phyloP scores from a whole-genome alignment of 2,888 invertebrate genomes.

The Heliconius charithonia region DNA sequence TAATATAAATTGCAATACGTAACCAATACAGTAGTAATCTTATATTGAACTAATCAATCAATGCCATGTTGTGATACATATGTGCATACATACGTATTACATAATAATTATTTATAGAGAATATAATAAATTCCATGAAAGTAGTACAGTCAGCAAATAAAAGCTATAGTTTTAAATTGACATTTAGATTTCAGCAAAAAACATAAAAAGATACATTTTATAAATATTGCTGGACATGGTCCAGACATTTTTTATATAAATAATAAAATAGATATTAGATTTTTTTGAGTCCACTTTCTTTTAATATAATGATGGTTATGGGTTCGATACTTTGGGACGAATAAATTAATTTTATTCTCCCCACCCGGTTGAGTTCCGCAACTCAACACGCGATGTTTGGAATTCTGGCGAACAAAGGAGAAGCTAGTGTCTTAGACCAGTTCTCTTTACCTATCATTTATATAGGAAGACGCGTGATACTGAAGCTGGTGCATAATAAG shows the following conservation, averaged over 20 bases:
- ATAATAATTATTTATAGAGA: conserved; percentile 3
- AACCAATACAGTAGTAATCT: conserved; percentile 14
- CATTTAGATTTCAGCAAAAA: neutral
- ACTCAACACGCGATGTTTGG: too few species aligned
- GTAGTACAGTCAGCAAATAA: neutral
- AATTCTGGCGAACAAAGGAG: neutral
- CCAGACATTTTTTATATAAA: neutral
- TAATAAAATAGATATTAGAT: neutral
- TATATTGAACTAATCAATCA: conserved; percentile 23
- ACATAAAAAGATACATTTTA: neutral
- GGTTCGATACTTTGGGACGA: neutral
- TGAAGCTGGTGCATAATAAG: neutral
- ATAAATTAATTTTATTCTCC: neutral
- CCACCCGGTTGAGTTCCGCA: neutral
- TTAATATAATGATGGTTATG: neutral
- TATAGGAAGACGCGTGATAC: neutral
- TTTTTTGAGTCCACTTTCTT: neutral
- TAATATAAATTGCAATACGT: conserved; percentile 14
- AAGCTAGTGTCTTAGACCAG: neutral
- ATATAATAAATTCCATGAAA: conserved; percentile 5
- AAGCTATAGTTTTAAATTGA: neutral
- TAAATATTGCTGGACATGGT: neutral
- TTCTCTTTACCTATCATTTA: neutral
- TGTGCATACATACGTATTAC: neutral
- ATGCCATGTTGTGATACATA: conserved; percentile 4